A percentile compares a stretch with the other conserved stretches of the same genome.
Evolutionary conservation across 2,888 invertebrate genomes (phyloP).

Genomic region (Hyalella azteca): DNA sequence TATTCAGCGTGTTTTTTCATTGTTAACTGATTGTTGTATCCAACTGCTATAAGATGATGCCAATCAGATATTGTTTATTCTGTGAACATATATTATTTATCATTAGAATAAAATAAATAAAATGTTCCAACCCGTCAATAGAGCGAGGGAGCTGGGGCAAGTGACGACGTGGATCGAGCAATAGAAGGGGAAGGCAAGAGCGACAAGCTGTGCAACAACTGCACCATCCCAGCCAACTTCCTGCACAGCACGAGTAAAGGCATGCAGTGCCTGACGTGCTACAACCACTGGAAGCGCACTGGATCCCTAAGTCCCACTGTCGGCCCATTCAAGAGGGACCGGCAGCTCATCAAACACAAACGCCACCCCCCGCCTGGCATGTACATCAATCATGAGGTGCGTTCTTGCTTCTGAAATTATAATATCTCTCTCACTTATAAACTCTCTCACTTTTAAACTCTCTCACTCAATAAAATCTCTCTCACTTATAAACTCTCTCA

Average conservation of each 20-base stretch:
- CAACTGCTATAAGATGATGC: too few relatives aligned
- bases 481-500: too few relatives aligned
- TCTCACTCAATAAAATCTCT: too few relatives aligned
- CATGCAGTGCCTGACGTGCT: constrained; percentile 81
- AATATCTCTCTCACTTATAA: too few relatives aligned
- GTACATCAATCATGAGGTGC: constrained; percentile 89
- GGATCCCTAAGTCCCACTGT: constrained; percentile 58
- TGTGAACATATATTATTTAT: too few relatives aligned
- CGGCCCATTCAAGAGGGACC: constrained; percentile 60
- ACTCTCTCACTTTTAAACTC: too few relatives aligned
- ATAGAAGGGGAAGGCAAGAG: constrained; percentile 57
- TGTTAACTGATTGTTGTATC: too few relatives aligned
- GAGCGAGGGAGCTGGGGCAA: constrained; percentile 10
- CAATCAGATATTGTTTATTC: too few relatives aligned
- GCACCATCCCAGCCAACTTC: constrained; percentile 78
- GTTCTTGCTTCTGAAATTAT: too few relatives aligned
- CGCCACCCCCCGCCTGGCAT: constrained; percentile 94
- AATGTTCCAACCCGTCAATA: too few relatives aligned
- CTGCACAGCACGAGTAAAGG: constrained; percentile 78
- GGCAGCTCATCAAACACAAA: constrained; percentile 62
- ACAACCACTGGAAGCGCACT: constrained; percentile 85
- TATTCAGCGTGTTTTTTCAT: too few relatives aligned
- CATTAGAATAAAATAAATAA: too few relatives aligned
- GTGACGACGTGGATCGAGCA: constrained; percentile 44
- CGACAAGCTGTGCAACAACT: constrained; percentile 68